Evolutionary conservation across 2,797 vertebrate genomes (phyloP).

Genomic region (Liasis olivaceus): DNA sequence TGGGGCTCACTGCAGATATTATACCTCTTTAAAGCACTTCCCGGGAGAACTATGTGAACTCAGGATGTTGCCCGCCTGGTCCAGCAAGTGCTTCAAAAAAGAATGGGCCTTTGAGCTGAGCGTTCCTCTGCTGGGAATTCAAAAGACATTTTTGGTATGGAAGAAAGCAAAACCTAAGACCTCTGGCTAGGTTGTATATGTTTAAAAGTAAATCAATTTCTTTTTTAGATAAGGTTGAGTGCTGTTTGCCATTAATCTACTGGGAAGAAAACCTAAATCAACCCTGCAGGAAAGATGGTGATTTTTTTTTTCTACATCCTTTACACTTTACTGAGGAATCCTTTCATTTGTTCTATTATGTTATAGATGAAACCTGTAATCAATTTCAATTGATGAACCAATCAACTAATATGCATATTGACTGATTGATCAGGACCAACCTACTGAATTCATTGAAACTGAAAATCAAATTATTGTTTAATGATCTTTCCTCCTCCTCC

Average conservation of each 20-base stretch:
- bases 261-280: no score
- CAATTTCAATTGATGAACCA: not conserved
- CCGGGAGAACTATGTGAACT: not conserved
- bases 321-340: not conserved
- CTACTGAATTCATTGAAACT: not conserved
- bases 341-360: not conserved
- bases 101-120: no score
- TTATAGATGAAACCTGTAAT: not conserved
- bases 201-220: no score
- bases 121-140: no score
- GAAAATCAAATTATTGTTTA: not conserved
- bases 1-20: not conserved
- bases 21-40: no score
- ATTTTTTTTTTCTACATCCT: no score
- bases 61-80: not conserved
- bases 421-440: not conserved
- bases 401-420: constrained; percentile 1
- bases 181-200: no score
- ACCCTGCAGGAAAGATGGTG: no score
- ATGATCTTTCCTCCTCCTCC: not conserved
- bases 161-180: no score
- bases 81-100: not conserved
- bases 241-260: no score
- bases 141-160: no score
- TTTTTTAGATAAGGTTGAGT: no score